These are phyloP conservation scores for Drosophila tropicalis DNA, from an alignment of 1,140 invertebrate genomes.

Conservation along the genomic window DNA sequence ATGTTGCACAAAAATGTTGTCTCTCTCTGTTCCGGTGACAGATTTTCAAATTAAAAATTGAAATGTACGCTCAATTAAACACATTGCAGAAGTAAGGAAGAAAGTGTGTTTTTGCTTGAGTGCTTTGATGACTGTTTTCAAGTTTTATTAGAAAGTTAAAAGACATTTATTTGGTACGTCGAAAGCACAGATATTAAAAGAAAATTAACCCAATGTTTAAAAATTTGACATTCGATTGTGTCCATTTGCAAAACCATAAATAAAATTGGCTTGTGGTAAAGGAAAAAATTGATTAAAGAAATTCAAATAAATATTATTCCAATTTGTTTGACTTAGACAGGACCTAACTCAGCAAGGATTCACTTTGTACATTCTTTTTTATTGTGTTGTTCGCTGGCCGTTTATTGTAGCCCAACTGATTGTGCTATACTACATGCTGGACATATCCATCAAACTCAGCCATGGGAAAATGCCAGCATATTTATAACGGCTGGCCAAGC, in stretches of 20 bases:
- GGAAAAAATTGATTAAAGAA: too few relatives aligned
- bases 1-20: slow-evolving; percentile 24
- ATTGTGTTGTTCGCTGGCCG: background rate
- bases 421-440: slow-evolving; percentile 12
- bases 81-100: background rate
- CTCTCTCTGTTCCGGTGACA: slow-evolving; percentile 15
- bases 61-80: slow-evolving; percentile 32
- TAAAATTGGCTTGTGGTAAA: too few relatives aligned
- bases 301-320: too few relatives aligned
- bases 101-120: background rate
- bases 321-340: background rate
- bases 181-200: background rate
- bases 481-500: slow-evolving; percentile 59
- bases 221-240: too few relatives aligned
- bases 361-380: background rate
- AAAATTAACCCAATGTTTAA: background rate
- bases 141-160: slow-evolving; percentile 2
- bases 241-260: too few relatives aligned
- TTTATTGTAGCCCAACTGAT: slow-evolving; percentile 1
- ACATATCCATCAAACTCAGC: slow-evolving; percentile 54
- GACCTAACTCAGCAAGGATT: background rate
- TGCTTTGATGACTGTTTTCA: slow-evolving; percentile 10
- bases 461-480: slow-evolving; percentile 54
- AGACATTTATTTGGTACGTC: slow-evolving; percentile 8
- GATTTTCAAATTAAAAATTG: slow-evolving; percentile 44